Percentiles rank a stretch among this genome's conserved stretches.
These are phyloP conservation scores for Papilio dardanus DNA, from an alignment of 1,140 invertebrate genomes.

Conservation along the genomic window DNA sequence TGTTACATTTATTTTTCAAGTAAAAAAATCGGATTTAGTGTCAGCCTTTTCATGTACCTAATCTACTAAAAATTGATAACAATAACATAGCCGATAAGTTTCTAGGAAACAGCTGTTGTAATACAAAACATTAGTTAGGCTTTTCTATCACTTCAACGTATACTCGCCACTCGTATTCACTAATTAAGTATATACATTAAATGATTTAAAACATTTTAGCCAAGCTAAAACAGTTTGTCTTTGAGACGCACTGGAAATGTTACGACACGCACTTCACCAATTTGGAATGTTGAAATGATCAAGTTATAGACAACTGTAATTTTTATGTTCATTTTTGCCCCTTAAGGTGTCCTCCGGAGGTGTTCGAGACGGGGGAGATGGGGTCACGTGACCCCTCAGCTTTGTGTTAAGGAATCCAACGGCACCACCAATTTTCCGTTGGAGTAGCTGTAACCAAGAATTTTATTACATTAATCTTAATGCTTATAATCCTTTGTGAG, in stretches of 20 bases:
- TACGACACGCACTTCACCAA: conserved; percentile 44
- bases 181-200: conserved; percentile 57
- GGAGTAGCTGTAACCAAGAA: conserved; percentile 74
- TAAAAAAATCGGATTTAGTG: conserved; percentile 69
- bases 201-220: conserved; percentile 41
- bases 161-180: conserved; percentile 67
- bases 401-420: conserved; percentile 82
- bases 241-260: conserved; percentile 64
- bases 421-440: conserved; percentile 83
- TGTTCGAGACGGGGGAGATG: conserved; percentile 64
- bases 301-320: conserved; percentile 37
- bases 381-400: conserved; percentile 71
- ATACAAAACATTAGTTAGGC: conserved; percentile 76
- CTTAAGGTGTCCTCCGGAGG: conserved; percentile 64
- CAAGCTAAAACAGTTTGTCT: conserved; percentile 63
- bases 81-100: conserved; percentile 75
- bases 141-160: conserved; percentile 79
- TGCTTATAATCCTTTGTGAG: neutral
- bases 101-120: conserved; percentile 79
- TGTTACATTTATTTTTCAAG: conserved; percentile 52
- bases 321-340: conserved; percentile 43
- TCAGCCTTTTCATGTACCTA: conserved; percentile 79
- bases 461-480: neutral
- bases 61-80: conserved; percentile 78
- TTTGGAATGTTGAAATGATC: conserved; percentile 59